Base-by-base conservation (phyloP, 2,797 vertebrate genomes). In the Columba guinea region DNA sequence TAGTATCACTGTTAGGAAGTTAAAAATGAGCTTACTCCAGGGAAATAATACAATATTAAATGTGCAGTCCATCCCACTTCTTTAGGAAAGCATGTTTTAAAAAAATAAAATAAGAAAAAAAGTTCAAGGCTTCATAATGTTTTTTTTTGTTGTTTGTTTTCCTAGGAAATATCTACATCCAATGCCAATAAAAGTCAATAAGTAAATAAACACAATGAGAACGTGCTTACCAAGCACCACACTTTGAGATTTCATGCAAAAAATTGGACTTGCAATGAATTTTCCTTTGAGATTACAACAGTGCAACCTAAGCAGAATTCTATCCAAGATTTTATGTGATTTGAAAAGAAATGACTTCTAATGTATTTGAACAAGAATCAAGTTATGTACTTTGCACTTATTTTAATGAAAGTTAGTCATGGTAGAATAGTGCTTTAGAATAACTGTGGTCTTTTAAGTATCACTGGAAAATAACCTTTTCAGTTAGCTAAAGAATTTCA, bases 381-480 rank as follows among this genome's bases (percentile, higher is more conserved):
- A 74, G 68, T 90, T 92, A 76, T 81, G 63, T 94, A 83, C 87
- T 96, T 97, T 79, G 48, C 53, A 81, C 78, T 92, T 94, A 64
- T 85, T 95, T 67, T 89, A 69, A 91, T 87, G 87, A 37, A 89
- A 81, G 74, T 93, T 95, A 96, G 71, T 77, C 93, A 90, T n/a
- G 60, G 89, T 89, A 69, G 35, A 92, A 81, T 91, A 77, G 76
- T 46, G 46, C 58, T 80, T 87, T 87, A 94, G 90, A 91, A 52
- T 58, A 96, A 93, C 91, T 63, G 53, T 49, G 46, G 59, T 93
- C 56, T 77, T 90, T 84, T 87, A 91, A 95, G 79, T 49, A 68
- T 92, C 70, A 22, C 75, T 96, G 77, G 68, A 94, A 96, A 97
- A 97, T 80, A 96, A 75, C 89, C 46, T 92, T 91, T 93, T 77